These are phyloP conservation scores for Nineta flava DNA, from an alignment of 2,888 invertebrate genomes.

Conservation along the genomic window DNA sequence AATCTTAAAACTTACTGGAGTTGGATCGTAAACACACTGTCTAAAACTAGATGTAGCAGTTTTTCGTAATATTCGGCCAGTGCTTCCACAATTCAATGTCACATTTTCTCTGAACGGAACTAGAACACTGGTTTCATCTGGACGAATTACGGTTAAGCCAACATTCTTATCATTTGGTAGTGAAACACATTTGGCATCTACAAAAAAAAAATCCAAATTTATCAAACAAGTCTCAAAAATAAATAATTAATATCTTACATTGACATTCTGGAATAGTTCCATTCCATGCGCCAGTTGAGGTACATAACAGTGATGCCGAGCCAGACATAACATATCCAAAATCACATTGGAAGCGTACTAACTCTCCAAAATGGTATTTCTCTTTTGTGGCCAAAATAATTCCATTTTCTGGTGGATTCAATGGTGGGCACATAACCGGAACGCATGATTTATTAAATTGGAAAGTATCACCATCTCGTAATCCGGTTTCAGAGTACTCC, in stretches of 20 bases:
- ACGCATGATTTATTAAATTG: constrained; percentile 91
- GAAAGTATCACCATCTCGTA: constrained; percentile 74
- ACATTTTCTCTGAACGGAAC: constrained; percentile 85
- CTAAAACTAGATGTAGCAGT: constrained; percentile 74
- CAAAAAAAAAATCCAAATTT: constrained; percentile 17
- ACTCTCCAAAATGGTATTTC: constrained; percentile 77
- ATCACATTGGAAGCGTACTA: constrained; percentile 81
- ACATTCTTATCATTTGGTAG: constrained; percentile 79
- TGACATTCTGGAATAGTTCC: constrained; percentile 85
- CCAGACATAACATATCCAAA: constrained; percentile 90
- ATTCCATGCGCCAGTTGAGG: constrained; percentile 85
- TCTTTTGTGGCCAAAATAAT: constrained; percentile 64
- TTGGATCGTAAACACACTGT: constrained; percentile 92
- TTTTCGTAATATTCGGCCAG: constrained; percentile 61
- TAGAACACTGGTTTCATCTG: constrained; percentile 66
- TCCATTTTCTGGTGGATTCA: constrained; percentile 71
- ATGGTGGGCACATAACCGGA: constrained; percentile 71
- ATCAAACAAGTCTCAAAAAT: background rate
- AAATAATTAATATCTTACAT: constrained; percentile 43
- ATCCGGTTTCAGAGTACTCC: constrained; percentile 69
- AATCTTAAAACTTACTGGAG: constrained; percentile 37
- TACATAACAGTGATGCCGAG: constrained; percentile 69
- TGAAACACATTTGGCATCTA: constrained; percentile 81
- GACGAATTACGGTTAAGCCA: constrained; percentile 60
- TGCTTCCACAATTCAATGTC: constrained; percentile 62